Percentiles rank a stretch among this genome's conserved stretches.
Evolutionary conservation across 2,797 vertebrate genomes (phyloP).

Genomic region (Xenopus petersii): DNA sequence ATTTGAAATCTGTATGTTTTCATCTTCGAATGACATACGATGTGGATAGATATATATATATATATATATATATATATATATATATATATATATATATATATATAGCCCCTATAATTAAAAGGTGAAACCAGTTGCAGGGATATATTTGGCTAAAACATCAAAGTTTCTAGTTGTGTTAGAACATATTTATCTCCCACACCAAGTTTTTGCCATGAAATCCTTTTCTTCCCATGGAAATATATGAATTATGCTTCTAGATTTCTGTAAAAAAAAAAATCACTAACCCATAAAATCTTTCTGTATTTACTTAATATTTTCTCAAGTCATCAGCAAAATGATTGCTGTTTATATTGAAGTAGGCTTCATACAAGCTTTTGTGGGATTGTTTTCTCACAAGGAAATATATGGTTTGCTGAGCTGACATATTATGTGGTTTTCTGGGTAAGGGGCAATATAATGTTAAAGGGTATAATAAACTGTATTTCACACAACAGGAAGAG

Average conservation of each 20-base stretch:
- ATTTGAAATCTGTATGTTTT: background rate
- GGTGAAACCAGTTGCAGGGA: no score
- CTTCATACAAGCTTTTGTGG: constrained; percentile 32
- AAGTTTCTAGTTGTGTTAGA: no score
- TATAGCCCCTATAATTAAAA: no score
- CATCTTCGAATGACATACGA: background rate
- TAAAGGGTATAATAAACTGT: constrained; percentile 34
- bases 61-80: no score
- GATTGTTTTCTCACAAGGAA: constrained; percentile 49
- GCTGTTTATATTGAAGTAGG: constrained; percentile 47
- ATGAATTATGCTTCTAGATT: no score
- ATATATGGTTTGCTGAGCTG: constrained; percentile 43
- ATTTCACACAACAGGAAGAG: background rate
- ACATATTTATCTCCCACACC: no score
- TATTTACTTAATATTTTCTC: constrained; percentile 44
- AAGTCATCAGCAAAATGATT: constrained; percentile 7
- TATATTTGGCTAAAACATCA: no score
- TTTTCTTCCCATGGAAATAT: no score
- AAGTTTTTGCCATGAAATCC: no score
- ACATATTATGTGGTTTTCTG: constrained; percentile 50
- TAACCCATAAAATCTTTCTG: background rate
- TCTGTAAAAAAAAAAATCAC: no score
- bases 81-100: no score
- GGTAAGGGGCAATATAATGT: constrained; percentile 34
- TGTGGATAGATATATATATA: no score